Base-by-base conservation (phyloP, 64 coral and sea anemone species). In the Pocillopora verrucosa region DNA sequence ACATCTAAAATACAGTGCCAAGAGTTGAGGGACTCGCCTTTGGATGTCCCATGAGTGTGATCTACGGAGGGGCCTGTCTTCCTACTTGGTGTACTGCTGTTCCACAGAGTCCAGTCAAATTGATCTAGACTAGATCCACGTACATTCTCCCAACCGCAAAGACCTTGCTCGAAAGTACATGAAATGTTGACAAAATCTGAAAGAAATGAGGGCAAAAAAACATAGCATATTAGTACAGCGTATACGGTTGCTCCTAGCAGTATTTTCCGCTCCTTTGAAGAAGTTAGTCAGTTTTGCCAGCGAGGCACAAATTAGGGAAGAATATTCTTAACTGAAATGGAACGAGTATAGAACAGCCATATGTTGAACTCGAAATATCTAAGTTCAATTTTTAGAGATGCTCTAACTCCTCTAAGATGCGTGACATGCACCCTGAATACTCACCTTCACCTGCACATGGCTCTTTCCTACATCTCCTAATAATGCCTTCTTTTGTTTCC, bases 91-190 rank as follows among this genome's bases (percentile, higher is more conserved):
- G 95, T 93, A 36, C 17, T 72, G 2, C 95, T 91, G 60, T 57
- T 77, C 35, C 88, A 26, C 64, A 93, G 22, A 19, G n/a, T 60
- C 77, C 92, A 96, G 60, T 96, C 91, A 72, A 96, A 96, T 13
- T 96, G 67, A 61, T 96, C 91, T 11, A 78, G 85, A 3, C 14
- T 73, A 13, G 82, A 85, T 24, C 38, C 51, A 56, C 73, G 78
- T 24, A 91, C 58, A 70, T 96, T 96, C 59, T 84, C 80, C 95
- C 95, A 96, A 14, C 60, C 69, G 61, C 94, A 96, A 59, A 90
- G 87, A 0, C 94, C 94, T 19, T 76, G 78, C 75, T 96, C 94
- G 59, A 96, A 96, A 51, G 94, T 78, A 62, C 94, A 96, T 0
- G 94, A 96, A 9, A 96, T 68, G 61, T 80, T 81, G 51, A 16